phyloP scores from a whole-genome alignment of 2,797 vertebrate genomes.

The Selene dorsalis region DNA sequence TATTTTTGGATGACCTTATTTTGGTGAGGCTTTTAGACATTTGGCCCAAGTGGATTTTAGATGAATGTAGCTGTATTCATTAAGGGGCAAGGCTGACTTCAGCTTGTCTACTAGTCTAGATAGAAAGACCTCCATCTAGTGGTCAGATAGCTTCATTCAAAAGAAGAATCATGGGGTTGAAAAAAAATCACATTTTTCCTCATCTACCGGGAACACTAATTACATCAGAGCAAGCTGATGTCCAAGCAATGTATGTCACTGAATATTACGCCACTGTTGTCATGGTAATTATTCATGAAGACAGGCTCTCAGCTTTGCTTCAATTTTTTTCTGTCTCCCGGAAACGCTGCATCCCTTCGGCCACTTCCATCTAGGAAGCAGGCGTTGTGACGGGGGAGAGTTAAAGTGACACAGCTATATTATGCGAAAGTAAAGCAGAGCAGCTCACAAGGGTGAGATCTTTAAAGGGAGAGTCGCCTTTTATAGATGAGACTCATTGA shows the following conservation, averaged over 20 bases:
- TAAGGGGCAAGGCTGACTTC: neutral
- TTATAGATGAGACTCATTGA: constrained; percentile 54
- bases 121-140: constrained; percentile 71
- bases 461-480: constrained; percentile 62
- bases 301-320: constrained; percentile 30
- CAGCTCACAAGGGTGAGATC: constrained; percentile 75
- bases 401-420: constrained; percentile 78
- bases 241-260: constrained; percentile 43
- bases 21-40: neutral
- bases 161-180: constrained; percentile 30
- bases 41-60: neutral
- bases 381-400: constrained; percentile 54
- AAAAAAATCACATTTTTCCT: neutral
- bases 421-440: constrained; percentile 76
- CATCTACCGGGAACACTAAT: constrained; percentile 36
- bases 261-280: constrained; percentile 38
- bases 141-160: constrained; percentile 32
- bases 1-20: neutral
- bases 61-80: neutral
- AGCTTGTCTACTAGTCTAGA: neutral
- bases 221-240: constrained; percentile 40
- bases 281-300: constrained; percentile 58
- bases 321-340: constrained; percentile 34
- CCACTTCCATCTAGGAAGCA: constrained; percentile 46
- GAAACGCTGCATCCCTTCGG: constrained; percentile 60